A percentile compares a stretch with the other conserved stretches of the same genome.
phyloP scores from a whole-genome alignment of 2,797 vertebrate species.

The Staurois parvus region DNA sequence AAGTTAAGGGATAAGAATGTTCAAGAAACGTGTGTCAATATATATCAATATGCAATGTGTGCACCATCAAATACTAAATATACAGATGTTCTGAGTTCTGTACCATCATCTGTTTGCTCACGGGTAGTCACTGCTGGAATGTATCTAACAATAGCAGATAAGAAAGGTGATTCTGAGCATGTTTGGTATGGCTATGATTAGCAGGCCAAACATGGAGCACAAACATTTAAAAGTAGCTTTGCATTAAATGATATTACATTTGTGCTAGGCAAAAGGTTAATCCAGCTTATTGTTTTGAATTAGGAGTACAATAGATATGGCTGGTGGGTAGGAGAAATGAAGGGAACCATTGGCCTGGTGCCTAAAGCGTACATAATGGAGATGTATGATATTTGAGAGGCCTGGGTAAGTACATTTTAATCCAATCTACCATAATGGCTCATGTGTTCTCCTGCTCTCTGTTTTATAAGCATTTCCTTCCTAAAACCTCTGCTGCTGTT shows the following conservation, averaged over 20 bases:
- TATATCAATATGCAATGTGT: not conserved
- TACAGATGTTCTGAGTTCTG: not conserved
- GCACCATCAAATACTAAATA: not conserved
- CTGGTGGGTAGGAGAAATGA: constrained; percentile 99
- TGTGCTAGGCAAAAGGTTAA: constrained; percentile 82
- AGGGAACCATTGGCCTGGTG: constrained; percentile 93
- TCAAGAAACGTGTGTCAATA: too few relatives aligned
- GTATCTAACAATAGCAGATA: not conserved
- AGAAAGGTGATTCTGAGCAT: not conserved
- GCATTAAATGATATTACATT: constrained; percentile 75
- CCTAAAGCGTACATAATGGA: constrained; percentile 95
- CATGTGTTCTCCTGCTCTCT: constrained; percentile 79
- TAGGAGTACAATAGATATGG: constrained; percentile 95
- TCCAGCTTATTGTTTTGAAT: constrained; percentile 82
- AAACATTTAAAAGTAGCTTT: constrained; percentile 75
- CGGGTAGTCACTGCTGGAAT: not conserved
- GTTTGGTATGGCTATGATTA: constrained; percentile 11
- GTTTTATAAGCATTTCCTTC: constrained; percentile 78
- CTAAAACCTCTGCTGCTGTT: constrained; percentile 75
- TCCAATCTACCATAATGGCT: constrained; percentile 84
- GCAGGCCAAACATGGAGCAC: constrained; percentile 68
- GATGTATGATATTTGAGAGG: constrained; percentile 88
- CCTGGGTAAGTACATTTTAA: constrained; percentile 87
- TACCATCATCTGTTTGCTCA: not conserved
- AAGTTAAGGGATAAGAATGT: too few relatives aligned